Base-by-base conservation (phyloP, 2,797 vertebrate genomes). In the Darevskia nairensis region DNA sequence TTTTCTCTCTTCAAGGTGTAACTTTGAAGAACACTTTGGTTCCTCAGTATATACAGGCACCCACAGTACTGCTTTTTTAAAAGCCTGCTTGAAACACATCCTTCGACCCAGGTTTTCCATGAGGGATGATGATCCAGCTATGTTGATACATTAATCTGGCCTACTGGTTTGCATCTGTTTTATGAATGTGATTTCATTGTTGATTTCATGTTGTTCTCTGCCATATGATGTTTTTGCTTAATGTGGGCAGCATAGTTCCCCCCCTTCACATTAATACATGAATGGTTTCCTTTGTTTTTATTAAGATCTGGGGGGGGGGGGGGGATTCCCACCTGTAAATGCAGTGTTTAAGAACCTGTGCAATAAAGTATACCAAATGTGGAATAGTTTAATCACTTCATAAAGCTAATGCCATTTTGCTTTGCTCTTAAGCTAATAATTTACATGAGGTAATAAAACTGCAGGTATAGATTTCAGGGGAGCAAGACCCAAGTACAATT, bases 381-480 rank as follows among this genome's bases (percentile, higher is more conserved):
- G 59, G 61, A 72, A 80, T n/a, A 72, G 10, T 8, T 71, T 88
- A 85, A 72, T 86, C 55, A 87, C 83, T 79, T 46, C 4, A 29
- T 15, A 86, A 41, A 82, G 61, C 68, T 87, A 0, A 0, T 72
- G 11, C 46, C 4, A 46, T 69, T 80, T 92, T 88, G 27, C 83
- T 87, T 90, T 68, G 10, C 0, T 75, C 89, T 88, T 88, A 35
- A 66, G 74, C 50, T 66, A 86, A 44, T 90, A 55, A n/a, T 32
- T 19, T 55, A 69, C 0, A 0, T 5, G 84, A 85, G 76, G 17
- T 39, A 86, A 86, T 86, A 83, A 75, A 61, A 44, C 59, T 55
- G 39, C 46, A 88, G 87, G 80, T 13, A 8, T 64, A 1, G 13
- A 80, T 85, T 89, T 80, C 50, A 27, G 76, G 23, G n/a, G 39